Percentiles rank a stretch among this genome's conserved stretches.
Evolutionary conservation across 2,113 vertebrate genomes (phyloP).

Genomic region (Coptodon bakossiorum): DNA sequence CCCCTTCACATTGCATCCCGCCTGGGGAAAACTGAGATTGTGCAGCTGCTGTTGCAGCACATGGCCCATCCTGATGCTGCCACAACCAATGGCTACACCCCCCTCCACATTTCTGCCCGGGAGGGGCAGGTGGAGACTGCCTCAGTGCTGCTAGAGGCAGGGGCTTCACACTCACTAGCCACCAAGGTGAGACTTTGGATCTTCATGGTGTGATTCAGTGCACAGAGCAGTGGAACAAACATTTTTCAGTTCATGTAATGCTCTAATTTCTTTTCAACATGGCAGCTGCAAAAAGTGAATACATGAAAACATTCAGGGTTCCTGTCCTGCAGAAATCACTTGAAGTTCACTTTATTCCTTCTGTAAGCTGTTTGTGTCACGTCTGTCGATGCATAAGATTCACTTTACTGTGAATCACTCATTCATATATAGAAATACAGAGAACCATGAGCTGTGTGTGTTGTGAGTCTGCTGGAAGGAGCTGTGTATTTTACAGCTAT

Average conservation of each 20-base stretch:
- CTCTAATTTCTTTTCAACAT: background rate
- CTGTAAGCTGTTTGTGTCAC: background rate
- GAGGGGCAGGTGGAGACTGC: constrained; percentile 94
- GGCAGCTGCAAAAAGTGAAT: background rate
- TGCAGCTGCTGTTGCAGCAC: constrained; percentile 93
- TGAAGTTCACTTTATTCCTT: background rate
- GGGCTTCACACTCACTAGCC: constrained; percentile 88
- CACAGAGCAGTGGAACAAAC: background rate
- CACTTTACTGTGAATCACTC: background rate
- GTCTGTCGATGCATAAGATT: background rate
- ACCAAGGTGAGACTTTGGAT: constrained; percentile 78
- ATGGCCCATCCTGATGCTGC: constrained; percentile 96
- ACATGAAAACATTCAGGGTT: background rate
- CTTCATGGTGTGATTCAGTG: background rate
- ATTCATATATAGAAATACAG: background rate
- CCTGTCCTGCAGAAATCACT: background rate
- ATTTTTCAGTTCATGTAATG: rapidly evolving
- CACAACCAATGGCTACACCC: constrained; percentile 92
- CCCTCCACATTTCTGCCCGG: constrained; percentile 91
- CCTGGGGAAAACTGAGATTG: constrained; percentile 95
- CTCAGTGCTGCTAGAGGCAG: constrained; percentile 88
- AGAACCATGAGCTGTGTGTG: background rate
- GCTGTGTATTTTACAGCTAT: rapidly evolving
- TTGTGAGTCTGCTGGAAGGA: background rate
- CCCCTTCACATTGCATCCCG: constrained; percentile 96